Evolutionary conservation across 2,113 vertebrate genomes (phyloP), one percentile per base, ranked within the genome.

Genomic region (Pseudopodoces humilis): DNA sequence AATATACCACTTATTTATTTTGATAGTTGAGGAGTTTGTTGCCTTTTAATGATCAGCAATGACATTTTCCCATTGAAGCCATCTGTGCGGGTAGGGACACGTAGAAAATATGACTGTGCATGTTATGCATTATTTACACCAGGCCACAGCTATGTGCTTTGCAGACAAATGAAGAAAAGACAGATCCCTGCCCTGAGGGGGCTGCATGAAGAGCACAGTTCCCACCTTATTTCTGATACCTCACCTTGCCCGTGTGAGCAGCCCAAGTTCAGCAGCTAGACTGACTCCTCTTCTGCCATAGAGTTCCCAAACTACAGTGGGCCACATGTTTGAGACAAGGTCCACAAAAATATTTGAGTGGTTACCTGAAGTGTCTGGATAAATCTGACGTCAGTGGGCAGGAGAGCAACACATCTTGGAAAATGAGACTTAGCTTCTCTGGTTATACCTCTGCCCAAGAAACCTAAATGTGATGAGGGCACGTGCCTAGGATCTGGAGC

Each of bases 101-200:
- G 94, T 47, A 58, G 80, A 71, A 96, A 96, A 95, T 90, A 93
- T 16, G 60, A 88, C 69, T 92, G 71, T 86, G 86, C 93, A 86
- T 64, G 94, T 88, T 93, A 94, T 95, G 92, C 83, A 96, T 96
- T 95, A 96, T 95, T 97, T 95, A 96, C 74, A 88, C 44, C 35
- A 49, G 92, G 72, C 76, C 86, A 71, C 53, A 71, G 90, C 76
- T 88, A 60, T 94, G 88, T 84, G 90, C 76, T 93, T 47, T 83
- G 76, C 88, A 96, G 92, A 68, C 75, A 86, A 92, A 96, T 49
- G 56, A 93, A 81, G 41, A 43, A 58, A 83, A 92, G 76, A 56
- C 64, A 92, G 83, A 88, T 67, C 83, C 33, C 49, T 92, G 83
- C 76, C 90, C 79, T 90, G 82, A 96, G 87, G 43, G 90, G 30